Percentiles rank a stretch among this genome's conserved stretches.
phyloP scores from a whole-genome alignment of 2,113 vertebrate genomes.

The Talpa occidentalis region DNA sequence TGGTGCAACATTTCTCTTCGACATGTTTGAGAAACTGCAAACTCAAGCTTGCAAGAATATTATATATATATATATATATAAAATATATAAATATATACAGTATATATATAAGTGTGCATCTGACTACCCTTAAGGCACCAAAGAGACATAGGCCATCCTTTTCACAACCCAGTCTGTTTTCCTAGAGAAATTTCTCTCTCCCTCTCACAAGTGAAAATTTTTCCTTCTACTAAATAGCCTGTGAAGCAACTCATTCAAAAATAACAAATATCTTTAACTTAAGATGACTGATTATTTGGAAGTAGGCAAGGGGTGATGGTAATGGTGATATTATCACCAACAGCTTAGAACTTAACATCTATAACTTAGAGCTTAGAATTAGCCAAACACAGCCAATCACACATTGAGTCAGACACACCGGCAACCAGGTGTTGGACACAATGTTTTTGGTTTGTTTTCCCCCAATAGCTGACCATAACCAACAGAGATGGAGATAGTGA shows the following conservation, averaged over 20 bases:
- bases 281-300: not conserved
- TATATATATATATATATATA: slow-evolving; percentile 84
- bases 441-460: not conserved
- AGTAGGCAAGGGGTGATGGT: not conserved
- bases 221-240: slow-evolving; percentile 65
- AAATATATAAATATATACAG: slow-evolving; percentile 89
- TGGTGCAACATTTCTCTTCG: slow-evolving; percentile 73
- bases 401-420: slow-evolving; percentile 13
- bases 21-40: slow-evolving; percentile 85
- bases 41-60: slow-evolving; percentile 87
- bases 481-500: not conserved
- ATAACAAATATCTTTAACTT: slow-evolving; percentile 42
- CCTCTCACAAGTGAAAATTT: slow-evolving; percentile 50
- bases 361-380: slow-evolving; percentile 4
- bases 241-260: slow-evolving; percentile 54
- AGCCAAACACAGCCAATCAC: slow-evolving; percentile 48
- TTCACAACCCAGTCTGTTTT: slow-evolving; percentile 72
- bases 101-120: slow-evolving; percentile 88
- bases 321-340: not conserved
- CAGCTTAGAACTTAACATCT: slow-evolving; percentile 16
- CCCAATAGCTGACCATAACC: not conserved
- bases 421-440: not conserved
- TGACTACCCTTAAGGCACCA: slow-evolving; percentile 82
- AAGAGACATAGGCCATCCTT: slow-evolving; percentile 77
- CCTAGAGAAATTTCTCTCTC: slow-evolving; percentile 64